Conservation (phyloP, 2,113 vertebrate genomes). For the Cettia cetti region DNA sequence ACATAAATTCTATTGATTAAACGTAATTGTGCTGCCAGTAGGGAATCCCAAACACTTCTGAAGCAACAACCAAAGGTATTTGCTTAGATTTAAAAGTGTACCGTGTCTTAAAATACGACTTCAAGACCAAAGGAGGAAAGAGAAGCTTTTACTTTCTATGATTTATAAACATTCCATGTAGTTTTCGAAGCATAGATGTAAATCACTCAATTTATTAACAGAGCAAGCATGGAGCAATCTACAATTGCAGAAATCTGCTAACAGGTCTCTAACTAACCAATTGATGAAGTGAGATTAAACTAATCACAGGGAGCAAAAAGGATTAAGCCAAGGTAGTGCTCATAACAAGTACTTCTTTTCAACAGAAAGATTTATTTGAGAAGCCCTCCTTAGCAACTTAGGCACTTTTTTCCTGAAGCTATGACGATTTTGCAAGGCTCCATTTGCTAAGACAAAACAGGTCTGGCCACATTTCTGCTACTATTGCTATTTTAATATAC, state of each 20-base stretch:
- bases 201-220: neutral
- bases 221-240: neutral
- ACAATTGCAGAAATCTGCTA: neutral
- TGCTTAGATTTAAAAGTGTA: neutral
- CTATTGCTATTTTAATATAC: neutral
- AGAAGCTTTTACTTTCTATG: neutral
- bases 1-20: neutral
- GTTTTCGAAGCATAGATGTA: neutral
- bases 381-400: neutral
- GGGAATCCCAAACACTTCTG: neutral
- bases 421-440: neutral
- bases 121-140: neutral
- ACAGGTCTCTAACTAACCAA: neutral
- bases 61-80: neutral
- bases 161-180: neutral
- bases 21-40: neutral
- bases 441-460: neutral
- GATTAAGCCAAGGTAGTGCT: neutral
- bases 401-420: slow-evolving; percentile 16
- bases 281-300: neutral
- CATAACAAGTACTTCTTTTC: neutral
- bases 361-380: neutral
- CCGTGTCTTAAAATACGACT: neutral
- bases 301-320: neutral
- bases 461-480: slow-evolving; percentile 40